Base-by-base conservation (phyloP, 2,888 invertebrate genomes). In the Clepsis dumicolana region DNA sequence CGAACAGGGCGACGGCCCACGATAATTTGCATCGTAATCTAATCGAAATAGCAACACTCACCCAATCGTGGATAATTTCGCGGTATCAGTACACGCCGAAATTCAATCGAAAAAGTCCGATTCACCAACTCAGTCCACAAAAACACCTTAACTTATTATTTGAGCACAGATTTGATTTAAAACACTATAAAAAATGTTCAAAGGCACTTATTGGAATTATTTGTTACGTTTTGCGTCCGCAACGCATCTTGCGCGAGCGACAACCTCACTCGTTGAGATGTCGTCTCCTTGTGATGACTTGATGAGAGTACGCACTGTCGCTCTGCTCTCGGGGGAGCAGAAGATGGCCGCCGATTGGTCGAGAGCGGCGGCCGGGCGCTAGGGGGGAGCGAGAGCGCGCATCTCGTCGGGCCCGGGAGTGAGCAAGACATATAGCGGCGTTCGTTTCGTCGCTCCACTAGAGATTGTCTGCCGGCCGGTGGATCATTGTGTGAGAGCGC, bases 261-360 rank as follows among this genome's bases (percentile, higher is more conserved):
- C 93, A 89, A 92, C 93, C 93, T 91, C 92, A 78, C 93, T 77
- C 87, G 80, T 74, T 88, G 91, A 93, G 93, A 93, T 93, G 89
- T 90, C 87, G 92, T 93, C 92, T 93, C 91, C 84, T 85, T 89
- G 85, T 89, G 88, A 86, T 88, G 68, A 71, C 78, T 86, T 91
- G 92, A 91, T 90, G 92, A 93, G 93, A 92, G 90, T 85, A 92
- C 92, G 91, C 93, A 91, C 90, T 93, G 93, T 93, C 93, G 93
- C 90, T 91, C 86, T 93, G 90, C 92, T 93, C 93, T 93, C 93
- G 92, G 88, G 93, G 93, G 93, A 93, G 92, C 92, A 92, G 83
- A 88, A 93, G 91, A 93, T 91, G 91, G 88, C 86, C 78, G 88
- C 87, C 87, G 87, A 93, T 93, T 93, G 93, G 93, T 91, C 88